Evolutionary conservation across 2,888 invertebrate genomes (phyloP), one percentile per base, ranked within the genome.

Genomic region (Acleris laterana): DNA sequence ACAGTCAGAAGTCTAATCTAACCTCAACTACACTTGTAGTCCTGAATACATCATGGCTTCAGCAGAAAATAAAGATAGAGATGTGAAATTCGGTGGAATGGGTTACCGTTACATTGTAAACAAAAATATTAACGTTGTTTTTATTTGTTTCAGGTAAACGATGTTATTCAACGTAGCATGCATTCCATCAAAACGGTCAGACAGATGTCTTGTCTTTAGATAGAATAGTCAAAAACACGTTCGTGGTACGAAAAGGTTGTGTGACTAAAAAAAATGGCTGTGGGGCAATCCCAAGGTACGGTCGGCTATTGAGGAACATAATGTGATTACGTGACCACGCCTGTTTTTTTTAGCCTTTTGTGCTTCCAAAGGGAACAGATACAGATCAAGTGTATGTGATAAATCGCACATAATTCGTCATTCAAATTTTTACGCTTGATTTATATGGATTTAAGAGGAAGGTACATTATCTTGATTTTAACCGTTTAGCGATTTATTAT

Each of bases 81-180:
- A 25, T 5, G 25, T 25, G 5, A 25, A 25, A 25, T 25, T 25
- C 5, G 25, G 5, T 25, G 5, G 5, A 5, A 25, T 25, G 25
- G 25, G 6, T 25, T 1, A 25, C 25, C 25, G 25, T 25, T 25
- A 25, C 6, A 7, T 25, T 25, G 25, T 25, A 25, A 25, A 25
- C 6, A 1, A 25, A 25, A 25, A 6, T 6, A 56, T 25, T 56
- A 13, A 52, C 46, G n/a, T 51, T 1, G 0, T 19, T 63, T 1
- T 59, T 19, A 48, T 59, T 64, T 19, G 42, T 60, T 64, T 25
- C 59, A 64, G 59, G 64, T 64, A 64, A 64, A 16, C 38, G 2
- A 38, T n/a, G 46, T 16, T 46, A 46, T 16, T 5, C 16, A 5
- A 16, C 46, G 16, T 44, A 16, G 46, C 46, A 38, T 38, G 38